phyloP scores from a whole-genome alignment of 2,888 invertebrate species.

The Ashinkailepas kermadecensis region DNA sequence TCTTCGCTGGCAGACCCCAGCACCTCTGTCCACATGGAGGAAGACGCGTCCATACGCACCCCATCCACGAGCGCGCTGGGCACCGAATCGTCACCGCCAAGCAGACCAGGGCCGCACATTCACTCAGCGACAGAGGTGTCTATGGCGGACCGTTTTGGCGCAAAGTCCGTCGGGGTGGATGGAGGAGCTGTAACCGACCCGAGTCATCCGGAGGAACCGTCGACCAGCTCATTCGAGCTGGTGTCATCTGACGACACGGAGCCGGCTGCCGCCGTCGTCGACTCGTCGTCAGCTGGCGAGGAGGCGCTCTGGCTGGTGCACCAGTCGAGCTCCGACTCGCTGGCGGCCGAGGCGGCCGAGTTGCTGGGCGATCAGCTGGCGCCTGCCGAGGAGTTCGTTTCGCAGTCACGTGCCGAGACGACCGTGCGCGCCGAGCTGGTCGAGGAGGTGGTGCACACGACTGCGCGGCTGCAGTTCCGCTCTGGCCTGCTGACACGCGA shows the following conservation, averaged over 20 bases:
- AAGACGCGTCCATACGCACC: background rate
- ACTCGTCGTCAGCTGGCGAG: too few relatives aligned
- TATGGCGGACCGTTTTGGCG: background rate
- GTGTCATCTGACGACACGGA: too few relatives aligned
- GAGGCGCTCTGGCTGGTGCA: background rate
- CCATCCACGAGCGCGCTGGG: background rate
- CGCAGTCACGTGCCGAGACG: background rate
- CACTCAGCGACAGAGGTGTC: background rate
- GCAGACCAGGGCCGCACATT: background rate
- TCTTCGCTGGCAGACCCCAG: too few relatives aligned
- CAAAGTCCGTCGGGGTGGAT: background rate
- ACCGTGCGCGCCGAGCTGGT: constrained; percentile 11
- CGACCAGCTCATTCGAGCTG: too few relatives aligned
- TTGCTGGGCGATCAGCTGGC: background rate
- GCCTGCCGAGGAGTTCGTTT: background rate
- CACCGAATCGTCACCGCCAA: background rate
- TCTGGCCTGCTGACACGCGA: background rate
- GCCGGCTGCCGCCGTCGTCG: too few relatives aligned
- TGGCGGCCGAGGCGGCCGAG: background rate
- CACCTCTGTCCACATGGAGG: too few relatives aligned
- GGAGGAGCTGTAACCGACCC: too few relatives aligned
- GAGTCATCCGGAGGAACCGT: too few relatives aligned
- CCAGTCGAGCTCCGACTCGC: constrained; percentile 4
- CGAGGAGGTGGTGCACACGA: background rate
- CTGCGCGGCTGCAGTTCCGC: background rate